phyloP scores from a whole-genome alignment of 1,140 invertebrate genomes.

The Adoxophyes honmai region DNA sequence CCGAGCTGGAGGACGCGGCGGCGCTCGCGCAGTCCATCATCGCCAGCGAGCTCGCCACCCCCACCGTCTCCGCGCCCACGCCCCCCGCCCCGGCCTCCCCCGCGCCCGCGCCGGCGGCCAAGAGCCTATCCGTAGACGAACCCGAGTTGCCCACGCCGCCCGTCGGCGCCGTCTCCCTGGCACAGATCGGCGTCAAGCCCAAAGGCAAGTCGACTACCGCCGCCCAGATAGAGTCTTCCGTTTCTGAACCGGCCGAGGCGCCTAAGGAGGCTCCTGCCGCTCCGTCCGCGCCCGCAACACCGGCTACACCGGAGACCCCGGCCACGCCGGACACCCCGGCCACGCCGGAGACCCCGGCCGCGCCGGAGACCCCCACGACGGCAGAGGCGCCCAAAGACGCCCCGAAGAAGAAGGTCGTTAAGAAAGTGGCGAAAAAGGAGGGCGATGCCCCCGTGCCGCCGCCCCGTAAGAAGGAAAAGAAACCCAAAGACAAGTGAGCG shows the following conservation, averaged over 20 bases:
- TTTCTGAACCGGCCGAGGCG: slow-evolving; percentile 22
- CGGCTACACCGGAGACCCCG: neutral
- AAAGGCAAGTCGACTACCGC: slow-evolving; percentile 49
- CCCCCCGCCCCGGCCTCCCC: slow-evolving; percentile 34
- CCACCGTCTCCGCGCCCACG: slow-evolving; percentile 51
- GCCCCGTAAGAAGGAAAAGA: slow-evolving; percentile 76
- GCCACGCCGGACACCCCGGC: slow-evolving; percentile 16
- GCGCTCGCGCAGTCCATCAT: slow-evolving; percentile 68
- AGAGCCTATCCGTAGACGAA: slow-evolving; percentile 47
- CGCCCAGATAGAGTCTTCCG: slow-evolving; percentile 55
- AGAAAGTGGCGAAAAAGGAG: slow-evolving; percentile 68
- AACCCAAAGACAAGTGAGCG: slow-evolving; percentile 72
- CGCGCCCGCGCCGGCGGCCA: slow-evolving; percentile 26
- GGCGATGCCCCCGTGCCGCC: slow-evolving; percentile 69
- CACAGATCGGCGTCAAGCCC: slow-evolving; percentile 65
- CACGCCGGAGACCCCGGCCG: neutral
- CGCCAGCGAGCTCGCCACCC: slow-evolving; percentile 61
- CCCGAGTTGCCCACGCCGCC: slow-evolving; percentile 63
- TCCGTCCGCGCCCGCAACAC: slow-evolving; percentile 13
- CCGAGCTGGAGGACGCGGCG: slow-evolving; percentile 72
- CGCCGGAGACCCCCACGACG: slow-evolving; percentile 22
- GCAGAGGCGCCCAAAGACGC: slow-evolving; percentile 30
- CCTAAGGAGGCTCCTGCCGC: slow-evolving; percentile 1
- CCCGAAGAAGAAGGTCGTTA: slow-evolving; percentile 63
- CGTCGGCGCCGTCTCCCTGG: slow-evolving; percentile 59